These are phyloP conservation scores for Candoia aspera DNA, from an alignment of 2,113 vertebrate species.

Conservation along the genomic window DNA sequence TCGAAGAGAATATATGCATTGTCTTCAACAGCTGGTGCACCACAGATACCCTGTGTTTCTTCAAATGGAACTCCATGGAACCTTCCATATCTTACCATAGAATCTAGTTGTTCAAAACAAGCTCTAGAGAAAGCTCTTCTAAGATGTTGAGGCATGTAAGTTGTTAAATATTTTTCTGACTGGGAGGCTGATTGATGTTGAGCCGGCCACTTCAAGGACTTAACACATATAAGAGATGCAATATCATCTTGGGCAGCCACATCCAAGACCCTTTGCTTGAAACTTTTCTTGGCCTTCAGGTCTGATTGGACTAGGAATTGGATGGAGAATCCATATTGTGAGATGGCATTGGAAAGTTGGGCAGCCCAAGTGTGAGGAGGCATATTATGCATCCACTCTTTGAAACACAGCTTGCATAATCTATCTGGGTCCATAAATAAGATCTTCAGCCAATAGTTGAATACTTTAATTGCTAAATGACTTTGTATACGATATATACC, in stretches of 20 bases:
- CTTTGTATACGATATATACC: not conserved
- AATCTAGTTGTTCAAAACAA: not conserved
- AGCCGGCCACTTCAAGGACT: no score
- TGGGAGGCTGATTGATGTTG: no score
- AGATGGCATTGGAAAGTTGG: not conserved
- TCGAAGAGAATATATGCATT: not conserved
- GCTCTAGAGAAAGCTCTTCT: no score
- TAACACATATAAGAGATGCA: no score
- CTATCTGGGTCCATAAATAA: not conserved
- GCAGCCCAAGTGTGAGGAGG: not conserved
- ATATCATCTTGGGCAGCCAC: no score
- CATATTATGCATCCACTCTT: not conserved
- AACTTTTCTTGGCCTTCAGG: no score
- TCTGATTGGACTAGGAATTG: not conserved
- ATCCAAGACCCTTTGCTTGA: no score
- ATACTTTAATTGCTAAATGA: not conserved
- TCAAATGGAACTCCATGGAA: not conserved
- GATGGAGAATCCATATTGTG: not conserved
- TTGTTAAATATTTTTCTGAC: no score
- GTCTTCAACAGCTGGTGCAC: not conserved
- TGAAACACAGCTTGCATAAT: not conserved
- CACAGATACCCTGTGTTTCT: not conserved
- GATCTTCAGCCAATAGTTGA: not conserved
- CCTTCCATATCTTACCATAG: not conserved
- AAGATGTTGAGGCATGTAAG: no score